Evolutionary conservation across 2,888 invertebrate species (phyloP).

Genomic region (Leptura quadrifasciata): DNA sequence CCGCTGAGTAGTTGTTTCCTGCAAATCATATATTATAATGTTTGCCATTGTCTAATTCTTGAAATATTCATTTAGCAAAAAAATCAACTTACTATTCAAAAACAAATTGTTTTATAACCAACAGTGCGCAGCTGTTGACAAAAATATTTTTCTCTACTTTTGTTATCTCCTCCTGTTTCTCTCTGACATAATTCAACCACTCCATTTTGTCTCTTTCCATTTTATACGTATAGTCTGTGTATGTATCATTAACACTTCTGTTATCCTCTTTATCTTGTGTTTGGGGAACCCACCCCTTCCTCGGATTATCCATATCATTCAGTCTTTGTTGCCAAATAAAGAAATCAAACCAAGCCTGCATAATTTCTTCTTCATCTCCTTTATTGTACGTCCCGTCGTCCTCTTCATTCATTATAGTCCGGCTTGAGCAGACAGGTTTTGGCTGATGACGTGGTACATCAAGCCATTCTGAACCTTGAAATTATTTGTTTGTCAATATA

Average conservation of each 20-base stretch:
- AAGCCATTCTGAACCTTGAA: slow-evolving; percentile 32
- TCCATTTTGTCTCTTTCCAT: slow-evolving; percentile 38
- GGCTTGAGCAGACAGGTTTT: slow-evolving; percentile 39
- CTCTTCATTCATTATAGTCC: slow-evolving; percentile 11
- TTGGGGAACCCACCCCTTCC: slow-evolving; percentile 63
- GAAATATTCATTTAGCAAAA: too few relatives aligned
- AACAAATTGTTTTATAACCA: slow-evolving; percentile 70
- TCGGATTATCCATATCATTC: slow-evolving; percentile 65
- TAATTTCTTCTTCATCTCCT: slow-evolving; percentile 50
- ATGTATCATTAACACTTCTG: background rate
- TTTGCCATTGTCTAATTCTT: too few relatives aligned
- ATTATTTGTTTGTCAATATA: background rate
- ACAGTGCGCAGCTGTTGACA: slow-evolving; percentile 66
- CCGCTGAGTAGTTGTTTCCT: too few relatives aligned
- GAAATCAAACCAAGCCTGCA: slow-evolving; percentile 62
- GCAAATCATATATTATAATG: too few relatives aligned
- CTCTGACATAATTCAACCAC: slow-evolving; percentile 52
- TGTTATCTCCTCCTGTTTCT: slow-evolving; percentile 50
- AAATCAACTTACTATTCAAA: slow-evolving; percentile 69
- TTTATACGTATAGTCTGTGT: background rate
- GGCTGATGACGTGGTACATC: slow-evolving; percentile 41
- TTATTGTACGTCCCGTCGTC: background rate
- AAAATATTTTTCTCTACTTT: slow-evolving; percentile 60
- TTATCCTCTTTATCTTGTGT: slow-evolving; percentile 29
- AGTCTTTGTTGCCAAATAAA: slow-evolving; percentile 66